Evolutionary conservation across 1,140 invertebrate species (phyloP), one percentile per base, ranked within the genome.

Genomic region (Himalopsyche phryganea): DNA sequence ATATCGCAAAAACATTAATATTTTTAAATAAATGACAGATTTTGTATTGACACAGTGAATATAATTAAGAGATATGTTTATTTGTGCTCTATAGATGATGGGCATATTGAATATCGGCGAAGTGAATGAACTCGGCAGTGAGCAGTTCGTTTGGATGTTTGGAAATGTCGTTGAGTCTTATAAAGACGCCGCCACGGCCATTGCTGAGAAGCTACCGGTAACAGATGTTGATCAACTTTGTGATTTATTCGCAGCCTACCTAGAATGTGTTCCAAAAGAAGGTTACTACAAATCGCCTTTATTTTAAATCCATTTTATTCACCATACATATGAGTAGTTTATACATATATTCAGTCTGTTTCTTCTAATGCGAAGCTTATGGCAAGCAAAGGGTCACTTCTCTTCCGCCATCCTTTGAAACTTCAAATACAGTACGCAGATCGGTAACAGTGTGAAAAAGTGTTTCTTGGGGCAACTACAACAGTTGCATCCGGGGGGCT

Each of bases 161-260:
- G 76, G 74, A 19, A 87, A 87, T 73, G 78, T 86, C 1, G 80
- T 87, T 56, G 85, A 87, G 68, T 71, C 83, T 55, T 85, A 78
- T 68, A 69, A 74, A 9, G 74, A 80, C 36, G 80, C 79, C 38
- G 79, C 82, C 1, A 72, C 72, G 13, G 64, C 71, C 14, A 77
- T 83, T 41, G 77, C 77, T 58, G 68, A 69, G 28, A 67, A 75
- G 61, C 69, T 79, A 36, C 85, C 85, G 9, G 86, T 85, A 69
- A 51, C 62, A 18, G 70, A 73, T 63, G 67, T 77, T 5, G 59
- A 76, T 17, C 71, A 78, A 45, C 67, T 87, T 18, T 80, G 80
- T 59, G 67, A 70, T 32, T 74, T 78, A 28, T 79, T 85, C 57
- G 67, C 74, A 28, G 66, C 73, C 49, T 83, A 84, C 72, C 70